Conservation (phyloP, 2,797 vertebrate genomes). For the Prunella strophiata region DNA sequence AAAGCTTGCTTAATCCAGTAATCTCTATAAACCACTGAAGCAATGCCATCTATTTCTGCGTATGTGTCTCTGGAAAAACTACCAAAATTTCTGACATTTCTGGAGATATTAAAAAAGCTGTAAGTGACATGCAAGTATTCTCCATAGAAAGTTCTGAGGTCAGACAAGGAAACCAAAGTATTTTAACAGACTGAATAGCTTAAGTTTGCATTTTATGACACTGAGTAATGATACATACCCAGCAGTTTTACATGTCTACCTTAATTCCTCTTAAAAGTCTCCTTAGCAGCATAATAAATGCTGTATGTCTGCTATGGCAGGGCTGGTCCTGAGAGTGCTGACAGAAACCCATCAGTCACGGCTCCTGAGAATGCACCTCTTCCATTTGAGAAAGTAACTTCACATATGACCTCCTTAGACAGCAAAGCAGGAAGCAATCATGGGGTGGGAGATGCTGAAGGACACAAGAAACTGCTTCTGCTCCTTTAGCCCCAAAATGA, state of each 20-base stretch:
- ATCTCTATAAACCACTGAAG: constrained; percentile 35
- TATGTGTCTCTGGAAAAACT: constrained; percentile 36
- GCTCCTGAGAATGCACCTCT: accelerated
- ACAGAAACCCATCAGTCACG: not conserved
- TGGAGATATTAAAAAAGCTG: constrained; percentile 1
- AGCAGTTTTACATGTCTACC: not conserved
- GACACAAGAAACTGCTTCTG: not conserved
- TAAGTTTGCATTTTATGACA: constrained; percentile 30
- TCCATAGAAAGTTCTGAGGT: constrained; percentile 43
- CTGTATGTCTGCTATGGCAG: not conserved
- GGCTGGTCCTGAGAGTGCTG: not conserved
- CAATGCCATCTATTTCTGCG: not conserved
- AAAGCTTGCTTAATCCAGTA: constrained; percentile 9
- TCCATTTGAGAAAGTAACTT: not conserved
- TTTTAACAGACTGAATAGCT: constrained; percentile 39
- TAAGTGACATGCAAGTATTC: not conserved
- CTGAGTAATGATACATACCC: not conserved
- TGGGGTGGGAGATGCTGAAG: not conserved
- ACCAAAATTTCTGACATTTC: constrained; percentile 34
- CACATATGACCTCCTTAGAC: not conserved
- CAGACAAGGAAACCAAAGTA: constrained; percentile 38
- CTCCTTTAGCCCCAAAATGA: not conserved
- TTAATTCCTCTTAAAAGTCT: constrained; percentile 32
- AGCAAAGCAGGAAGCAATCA: not conserved
- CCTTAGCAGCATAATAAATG: not conserved